Evolutionary conservation across 2,888 invertebrate genomes (phyloP).

Genomic region (Zelleria hepariella): DNA sequence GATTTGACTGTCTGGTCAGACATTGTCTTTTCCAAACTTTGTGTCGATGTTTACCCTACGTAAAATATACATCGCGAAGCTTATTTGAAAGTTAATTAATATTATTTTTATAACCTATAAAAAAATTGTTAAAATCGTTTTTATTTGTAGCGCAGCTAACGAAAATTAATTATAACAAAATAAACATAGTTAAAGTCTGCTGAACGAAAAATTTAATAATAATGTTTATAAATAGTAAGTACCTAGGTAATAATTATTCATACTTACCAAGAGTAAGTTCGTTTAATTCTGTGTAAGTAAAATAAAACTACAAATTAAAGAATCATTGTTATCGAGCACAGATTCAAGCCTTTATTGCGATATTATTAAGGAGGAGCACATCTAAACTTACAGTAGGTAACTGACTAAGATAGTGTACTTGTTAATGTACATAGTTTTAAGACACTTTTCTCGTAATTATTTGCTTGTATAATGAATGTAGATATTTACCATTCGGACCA

Average conservation of each 20-base stretch:
- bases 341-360: background rate
- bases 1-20: background rate
- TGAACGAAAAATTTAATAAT: too few relatives aligned
- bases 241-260: too few relatives aligned
- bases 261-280: too few relatives aligned
- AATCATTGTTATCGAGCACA: conserved; percentile 3
- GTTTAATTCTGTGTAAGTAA: background rate
- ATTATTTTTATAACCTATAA: too few relatives aligned
- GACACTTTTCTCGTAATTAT: background rate
- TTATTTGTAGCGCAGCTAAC: too few relatives aligned
- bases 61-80: too few relatives aligned
- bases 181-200: too few relatives aligned
- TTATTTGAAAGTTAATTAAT: too few relatives aligned
- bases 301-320: background rate
- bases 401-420: background rate
- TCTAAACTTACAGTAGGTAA: background rate
- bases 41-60: too few relatives aligned
- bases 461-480: background rate
- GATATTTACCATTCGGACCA: background rate
- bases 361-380: background rate
- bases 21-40: background rate
- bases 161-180: too few relatives aligned
- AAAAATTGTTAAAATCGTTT: too few relatives aligned
- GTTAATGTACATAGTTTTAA: background rate
- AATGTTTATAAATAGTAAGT: too few relatives aligned